Evolutionary conservation across 2,797 vertebrate species (phyloP), one percentile per base, ranked within the genome.

Genomic region (Melanotaenia pygmaea): DNA sequence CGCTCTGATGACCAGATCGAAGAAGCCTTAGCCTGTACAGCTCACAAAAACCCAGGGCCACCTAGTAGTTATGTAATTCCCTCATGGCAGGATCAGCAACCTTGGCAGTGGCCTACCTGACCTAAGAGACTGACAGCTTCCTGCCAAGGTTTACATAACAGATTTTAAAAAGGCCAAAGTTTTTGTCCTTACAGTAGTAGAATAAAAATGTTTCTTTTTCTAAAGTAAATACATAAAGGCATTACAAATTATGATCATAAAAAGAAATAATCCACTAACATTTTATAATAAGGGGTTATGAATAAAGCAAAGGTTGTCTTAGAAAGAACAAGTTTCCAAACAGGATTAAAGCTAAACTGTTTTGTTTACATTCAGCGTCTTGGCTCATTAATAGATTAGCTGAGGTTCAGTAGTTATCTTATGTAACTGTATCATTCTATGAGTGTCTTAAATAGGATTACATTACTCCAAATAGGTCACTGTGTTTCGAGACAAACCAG

Each of bases 81-180:
- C 80, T 57, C 64, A 80, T 53, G 84, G 81, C 75, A 62, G 68
- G 73, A 86, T 84, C 76, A 88, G 87, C 86, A 87, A 82, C 85
- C 86, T 89, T 85, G 90, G 84, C 88, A 86, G 82, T 84, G 75
- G 72, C 77, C 66, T 87, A 91, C 87, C 86, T 92, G 87, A 88
- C 86, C 83, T 80, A 76, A 66, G 80, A 83, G 85, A 83, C 72
- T 58, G 70, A 70, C 38, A 68, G 76, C 76, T 66, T 68, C 51
- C 61, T 83, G 88, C 83, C 89, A 88, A 85, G 72, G 81, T 93
- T 94, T 93, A 93, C 90, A 88, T 91, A 94, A 92, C 88, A 89
- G 86, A 90, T 32, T 47, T 73, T 63, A 79, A 80, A 77, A 54
- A 72, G 26, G 65, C 64, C 47, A 75, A 84, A 74, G 66, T 35